phyloP scores from a whole-genome alignment of 2,888 invertebrate species.

The Argyresthia albistria region DNA sequence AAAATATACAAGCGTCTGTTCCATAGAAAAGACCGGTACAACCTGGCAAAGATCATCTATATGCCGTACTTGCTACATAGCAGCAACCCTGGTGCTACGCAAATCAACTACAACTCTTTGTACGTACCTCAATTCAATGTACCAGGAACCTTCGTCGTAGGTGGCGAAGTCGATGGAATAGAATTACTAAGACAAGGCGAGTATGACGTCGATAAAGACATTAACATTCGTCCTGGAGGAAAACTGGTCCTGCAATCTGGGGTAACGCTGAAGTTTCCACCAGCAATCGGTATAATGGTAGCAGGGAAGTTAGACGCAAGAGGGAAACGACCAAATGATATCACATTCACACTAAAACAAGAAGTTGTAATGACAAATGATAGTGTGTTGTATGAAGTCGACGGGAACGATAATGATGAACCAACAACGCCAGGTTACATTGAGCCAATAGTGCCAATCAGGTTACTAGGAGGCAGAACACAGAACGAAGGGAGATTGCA shows the following conservation, averaged over 20 bases:
- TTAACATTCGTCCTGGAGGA: conserved; percentile 95
- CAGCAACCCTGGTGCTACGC: conserved; percentile 90
- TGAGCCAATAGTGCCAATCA: conserved; percentile 78
- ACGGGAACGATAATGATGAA: conserved; percentile 61
- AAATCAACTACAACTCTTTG: conserved; percentile 81
- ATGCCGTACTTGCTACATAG: conserved; percentile 92
- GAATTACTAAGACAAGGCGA: conserved; percentile 87
- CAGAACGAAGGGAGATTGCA: conserved; percentile 90
- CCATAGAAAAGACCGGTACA: conserved; percentile 92
- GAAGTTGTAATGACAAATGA: conserved; percentile 77
- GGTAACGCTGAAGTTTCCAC: conserved; percentile 90
- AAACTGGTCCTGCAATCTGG: conserved; percentile 90
- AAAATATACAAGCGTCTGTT: conserved; percentile 83
- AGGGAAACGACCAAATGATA: conserved; percentile 84
- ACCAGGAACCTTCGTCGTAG: conserved; percentile 80
- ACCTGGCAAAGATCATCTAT: conserved; percentile 92
- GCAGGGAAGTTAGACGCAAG: conserved; percentile 91
- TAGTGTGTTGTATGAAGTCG: conserved; percentile 75
- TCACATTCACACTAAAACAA: conserved; percentile 84
- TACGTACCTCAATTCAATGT: conserved; percentile 85
- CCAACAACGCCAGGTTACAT: conserved; percentile 74
- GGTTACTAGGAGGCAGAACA: conserved; percentile 86
- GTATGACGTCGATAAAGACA: conserved; percentile 94
- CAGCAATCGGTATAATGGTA: conserved; percentile 96
- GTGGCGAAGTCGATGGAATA: conserved; percentile 94